Conservation (phyloP, 2,113 vertebrate genomes). For the human (Homo sapiens) region GRCh38 chr11:133562001-133562500, state of each 20-base stretch:
- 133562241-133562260: not conserved
- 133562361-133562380: slow-evolving; percentile 29
- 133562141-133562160: not conserved
- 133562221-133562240: not conserved
- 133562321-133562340: slow-evolving; percentile 20
- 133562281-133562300: not conserved
- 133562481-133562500: slow-evolving; percentile 38
- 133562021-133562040: not conserved
- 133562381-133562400: slow-evolving; percentile 37
- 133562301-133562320: slow-evolving; percentile 15
- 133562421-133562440: not conserved
- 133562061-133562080: not conserved
- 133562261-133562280: not conserved
- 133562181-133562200: not conserved
- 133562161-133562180: not conserved
- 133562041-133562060: not conserved
- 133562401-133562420: not conserved
- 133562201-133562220: not conserved
- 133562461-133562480: not conserved
- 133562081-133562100: no score
- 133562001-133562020: not conserved
- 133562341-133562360: slow-evolving; percentile 34
- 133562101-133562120: rapidly evolving
- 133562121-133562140: no score
- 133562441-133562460: slow-evolving; percentile 12